A percentile compares a stretch with the other conserved stretches of the same genome.
Evolutionary conservation across 2,113 vertebrate genomes (phyloP).

Genomic region (Bolborhynchus lineola): DNA sequence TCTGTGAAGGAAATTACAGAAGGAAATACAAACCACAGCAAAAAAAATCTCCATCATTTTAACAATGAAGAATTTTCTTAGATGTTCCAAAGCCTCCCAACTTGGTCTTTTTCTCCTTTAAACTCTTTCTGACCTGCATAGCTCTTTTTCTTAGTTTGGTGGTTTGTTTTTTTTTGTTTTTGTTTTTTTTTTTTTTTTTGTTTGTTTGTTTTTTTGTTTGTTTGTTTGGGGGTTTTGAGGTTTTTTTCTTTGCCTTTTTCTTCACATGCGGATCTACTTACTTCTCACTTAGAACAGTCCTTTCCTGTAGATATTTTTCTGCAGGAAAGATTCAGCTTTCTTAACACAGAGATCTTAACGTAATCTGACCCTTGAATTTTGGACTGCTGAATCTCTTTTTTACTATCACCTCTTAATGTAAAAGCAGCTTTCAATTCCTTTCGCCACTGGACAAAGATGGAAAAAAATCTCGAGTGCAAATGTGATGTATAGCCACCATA

Average conservation of each 20-base stretch:
- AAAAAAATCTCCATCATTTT: neutral
- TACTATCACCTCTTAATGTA: neutral
- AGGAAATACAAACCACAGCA: neutral
- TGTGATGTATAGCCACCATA: neutral
- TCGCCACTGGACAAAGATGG: neutral
- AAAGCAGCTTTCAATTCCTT: neutral
- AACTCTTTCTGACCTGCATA: neutral
- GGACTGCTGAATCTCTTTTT: neutral
- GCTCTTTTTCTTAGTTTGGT: neutral
- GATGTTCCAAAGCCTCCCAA: neutral
- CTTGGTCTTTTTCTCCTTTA: neutral
- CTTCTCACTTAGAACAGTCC: neutral
- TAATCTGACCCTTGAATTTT: neutral
- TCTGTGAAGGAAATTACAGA: neutral
- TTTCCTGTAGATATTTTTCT: neutral
- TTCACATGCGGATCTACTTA: neutral
- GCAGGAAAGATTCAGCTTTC: neutral
- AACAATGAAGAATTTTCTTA: neutral
- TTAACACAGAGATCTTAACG: neutral
- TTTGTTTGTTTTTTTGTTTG: neutral
- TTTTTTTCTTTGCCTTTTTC: neutral
- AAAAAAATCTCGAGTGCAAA: neutral
- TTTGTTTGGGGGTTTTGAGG: too few species aligned
- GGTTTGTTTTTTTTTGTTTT: neutral
- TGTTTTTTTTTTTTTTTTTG: too few species aligned